phyloP scores from a whole-genome alignment of 37 sponge, comb jelly and placozoan genomes.

The Axinella damicornis region DNA sequence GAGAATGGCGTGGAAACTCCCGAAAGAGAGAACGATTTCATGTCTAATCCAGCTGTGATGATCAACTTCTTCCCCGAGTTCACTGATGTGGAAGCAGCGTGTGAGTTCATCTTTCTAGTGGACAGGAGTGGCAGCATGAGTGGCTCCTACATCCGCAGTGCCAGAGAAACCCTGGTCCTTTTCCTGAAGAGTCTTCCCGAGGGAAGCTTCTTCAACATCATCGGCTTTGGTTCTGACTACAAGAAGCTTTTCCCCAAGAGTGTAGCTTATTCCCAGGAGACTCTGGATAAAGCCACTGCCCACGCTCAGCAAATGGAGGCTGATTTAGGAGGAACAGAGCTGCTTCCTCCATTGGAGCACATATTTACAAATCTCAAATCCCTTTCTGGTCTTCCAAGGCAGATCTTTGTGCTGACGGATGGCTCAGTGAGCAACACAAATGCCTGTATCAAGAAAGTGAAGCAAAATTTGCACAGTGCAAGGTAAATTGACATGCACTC shows the following conservation, averaged over 20 bases:
- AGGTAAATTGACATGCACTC: no score
- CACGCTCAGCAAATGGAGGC: constrained; percentile 60
- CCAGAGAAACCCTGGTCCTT: constrained; percentile 71
- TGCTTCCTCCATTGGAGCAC: constrained; percentile 66
- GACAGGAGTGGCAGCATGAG: constrained; percentile 87
- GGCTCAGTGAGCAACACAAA: constrained; percentile 74
- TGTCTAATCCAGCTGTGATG: constrained; percentile 59
- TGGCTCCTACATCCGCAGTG: constrained; percentile 63
- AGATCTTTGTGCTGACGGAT: constrained; percentile 77
- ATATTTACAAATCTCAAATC: constrained; percentile 43
- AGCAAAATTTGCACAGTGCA: constrained; percentile 31
- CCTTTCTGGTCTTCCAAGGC: constrained; percentile 40
- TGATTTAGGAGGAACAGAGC: constrained; percentile 77
- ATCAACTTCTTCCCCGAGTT: constrained; percentile 76
- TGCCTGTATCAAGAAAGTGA: constrained; percentile 50
- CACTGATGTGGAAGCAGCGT: constrained; percentile 24
- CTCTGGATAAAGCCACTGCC: constrained; percentile 52
- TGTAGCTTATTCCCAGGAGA: constrained; percentile 61
- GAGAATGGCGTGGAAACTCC: constrained; percentile 11
- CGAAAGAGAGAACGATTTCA: constrained; percentile 16
- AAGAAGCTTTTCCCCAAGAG: constrained; percentile 66
- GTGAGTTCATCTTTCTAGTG: constrained; percentile 81
- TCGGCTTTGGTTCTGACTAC: constrained; percentile 70
- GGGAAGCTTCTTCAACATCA: constrained; percentile 80
- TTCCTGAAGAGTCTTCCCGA: constrained; percentile 82